Percentiles rank a stretch among this genome's conserved stretches.
phyloP scores from a whole-genome alignment of 2,888 invertebrate genomes.

The Drosophila vallismaia region DNA sequence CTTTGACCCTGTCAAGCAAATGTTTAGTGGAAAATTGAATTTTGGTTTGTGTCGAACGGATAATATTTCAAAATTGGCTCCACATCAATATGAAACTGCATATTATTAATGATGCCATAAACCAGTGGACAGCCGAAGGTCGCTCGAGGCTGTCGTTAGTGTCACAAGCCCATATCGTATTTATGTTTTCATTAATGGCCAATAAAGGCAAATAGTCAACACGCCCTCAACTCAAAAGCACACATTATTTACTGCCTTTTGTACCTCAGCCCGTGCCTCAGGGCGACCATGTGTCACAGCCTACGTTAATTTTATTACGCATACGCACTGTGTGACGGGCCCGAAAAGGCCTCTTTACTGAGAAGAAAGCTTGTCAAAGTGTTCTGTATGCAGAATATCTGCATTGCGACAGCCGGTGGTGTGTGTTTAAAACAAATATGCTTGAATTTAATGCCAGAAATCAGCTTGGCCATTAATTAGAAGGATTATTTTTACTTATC shows the following conservation, averaged over 20 bases:
- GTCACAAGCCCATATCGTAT: constrained; percentile 51
- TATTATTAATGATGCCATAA: constrained; percentile 63
- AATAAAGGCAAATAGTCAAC: constrained; percentile 40
- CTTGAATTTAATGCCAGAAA: constrained; percentile 28
- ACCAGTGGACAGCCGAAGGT: constrained; percentile 30
- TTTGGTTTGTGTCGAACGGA: constrained; percentile 28
- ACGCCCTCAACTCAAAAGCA: neutral
- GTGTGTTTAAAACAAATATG: constrained; percentile 20
- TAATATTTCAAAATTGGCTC: constrained; percentile 47
- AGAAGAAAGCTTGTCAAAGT: too few relatives aligned
- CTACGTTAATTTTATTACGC: constrained; percentile 70
- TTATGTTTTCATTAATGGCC: constrained; percentile 65
- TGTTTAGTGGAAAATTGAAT: constrained; percentile 21
- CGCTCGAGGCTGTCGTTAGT: constrained; percentile 26
- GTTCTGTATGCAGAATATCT: constrained; percentile 40
- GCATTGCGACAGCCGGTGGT: constrained; percentile 64
- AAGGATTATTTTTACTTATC: constrained; percentile 20
- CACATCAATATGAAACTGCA: constrained; percentile 46
- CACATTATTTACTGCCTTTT: constrained; percentile 51
- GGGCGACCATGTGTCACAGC: constrained; percentile 57
- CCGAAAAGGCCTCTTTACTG: constrained; percentile 32
- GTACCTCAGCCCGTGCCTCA: constrained; percentile 16
- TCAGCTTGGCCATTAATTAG: constrained; percentile 61
- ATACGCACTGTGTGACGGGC: constrained; percentile 59
- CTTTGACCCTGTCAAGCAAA: constrained; percentile 33